These are phyloP conservation scores for Harmothoe impar DNA, from an alignment of 2,888 invertebrate species.

Conservation along the genomic window DNA sequence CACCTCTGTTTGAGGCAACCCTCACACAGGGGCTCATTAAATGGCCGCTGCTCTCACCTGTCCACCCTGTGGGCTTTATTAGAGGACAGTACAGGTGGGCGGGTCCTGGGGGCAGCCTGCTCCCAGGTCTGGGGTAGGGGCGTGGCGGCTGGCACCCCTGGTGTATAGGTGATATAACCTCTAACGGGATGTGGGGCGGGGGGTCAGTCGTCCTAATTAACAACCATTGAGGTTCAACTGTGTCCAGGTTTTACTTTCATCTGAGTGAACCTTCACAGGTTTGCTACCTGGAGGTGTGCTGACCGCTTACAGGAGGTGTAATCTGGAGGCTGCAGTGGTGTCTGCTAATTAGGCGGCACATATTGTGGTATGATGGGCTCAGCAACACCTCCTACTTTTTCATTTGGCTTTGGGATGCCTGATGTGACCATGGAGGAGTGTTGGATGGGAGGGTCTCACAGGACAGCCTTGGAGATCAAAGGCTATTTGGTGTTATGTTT, in stretches of 20 bases:
- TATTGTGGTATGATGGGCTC: no score
- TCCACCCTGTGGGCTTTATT: neutral
- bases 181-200: neutral
- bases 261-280: neutral
- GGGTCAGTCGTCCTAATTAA: neutral
- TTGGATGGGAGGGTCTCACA: no score
- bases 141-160: neutral
- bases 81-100: neutral
- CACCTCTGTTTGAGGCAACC: no score
- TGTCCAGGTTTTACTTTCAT: neutral
- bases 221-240: neutral
- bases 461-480: no score
- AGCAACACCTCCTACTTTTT: no score
- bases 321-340: no score
- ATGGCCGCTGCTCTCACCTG: slow-evolving; percentile 6
- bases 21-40: neutral
- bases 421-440: no score
- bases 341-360: no score
- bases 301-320: no score
- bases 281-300: no score
- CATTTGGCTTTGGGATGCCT: no score
- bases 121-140: neutral
- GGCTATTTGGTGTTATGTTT: no score
- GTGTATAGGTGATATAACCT: neutral
- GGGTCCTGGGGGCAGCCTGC: neutral